Evolutionary conservation across 2,113 vertebrate species (phyloP).

Genomic region (Macquaria australasica): DNA sequence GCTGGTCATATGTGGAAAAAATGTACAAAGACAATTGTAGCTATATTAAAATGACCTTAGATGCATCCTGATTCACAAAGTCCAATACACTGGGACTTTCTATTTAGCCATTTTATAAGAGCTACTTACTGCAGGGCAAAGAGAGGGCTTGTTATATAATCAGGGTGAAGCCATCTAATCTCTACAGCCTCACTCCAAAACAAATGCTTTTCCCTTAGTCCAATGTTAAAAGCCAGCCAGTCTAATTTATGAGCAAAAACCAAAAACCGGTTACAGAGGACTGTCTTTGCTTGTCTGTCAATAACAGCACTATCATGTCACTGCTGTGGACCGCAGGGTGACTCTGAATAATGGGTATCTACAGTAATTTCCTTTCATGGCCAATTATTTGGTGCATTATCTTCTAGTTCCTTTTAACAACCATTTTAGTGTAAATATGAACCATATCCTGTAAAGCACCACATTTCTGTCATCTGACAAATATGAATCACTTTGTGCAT

Average conservation of each 20-base stretch:
- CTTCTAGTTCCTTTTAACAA: not conserved
- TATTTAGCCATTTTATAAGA: constrained; percentile 20
- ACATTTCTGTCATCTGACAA: not conserved
- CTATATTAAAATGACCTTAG: constrained; percentile 21
- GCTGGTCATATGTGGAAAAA: constrained; percentile 3
- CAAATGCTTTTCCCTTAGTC: constrained; percentile 14
- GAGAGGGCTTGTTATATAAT: constrained; percentile 51
- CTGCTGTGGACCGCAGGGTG: not conserved
- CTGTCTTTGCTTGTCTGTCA: not conserved
- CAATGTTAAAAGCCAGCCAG: not conserved
- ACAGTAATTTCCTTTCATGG: constrained; percentile 5
- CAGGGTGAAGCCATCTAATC: constrained; percentile 42
- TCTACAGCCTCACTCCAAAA: constrained; percentile 26
- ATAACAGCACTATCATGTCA: not conserved
- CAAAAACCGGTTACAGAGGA: not conserved
- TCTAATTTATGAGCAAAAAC: not conserved
- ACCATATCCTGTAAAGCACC: not conserved
- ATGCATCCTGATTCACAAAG: constrained; percentile 19
- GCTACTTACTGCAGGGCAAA: constrained; percentile 28
- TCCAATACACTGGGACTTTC: constrained; percentile 9
- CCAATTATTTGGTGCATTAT: not conserved
- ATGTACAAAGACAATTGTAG: not conserved
- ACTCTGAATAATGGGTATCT: not conserved
- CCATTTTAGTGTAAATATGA: not conserved
- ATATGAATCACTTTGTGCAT: not conserved